Base-by-base conservation (phyloP, 2,888 invertebrate species). In the Sialis fuliginosa region DNA sequence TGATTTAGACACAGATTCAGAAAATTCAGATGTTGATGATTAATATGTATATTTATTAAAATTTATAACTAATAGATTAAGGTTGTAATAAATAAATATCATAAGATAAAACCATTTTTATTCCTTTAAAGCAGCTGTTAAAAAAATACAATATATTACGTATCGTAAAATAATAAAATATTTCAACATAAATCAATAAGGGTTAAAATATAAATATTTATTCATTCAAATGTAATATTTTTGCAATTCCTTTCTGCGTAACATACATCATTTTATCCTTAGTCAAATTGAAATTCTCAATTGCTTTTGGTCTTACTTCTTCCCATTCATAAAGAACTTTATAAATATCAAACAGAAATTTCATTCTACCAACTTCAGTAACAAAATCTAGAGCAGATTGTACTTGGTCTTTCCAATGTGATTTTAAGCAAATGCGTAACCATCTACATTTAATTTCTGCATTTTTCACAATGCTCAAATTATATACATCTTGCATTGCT, bases 271-370 rank as follows among this genome's bases (percentile, higher is more conserved):
- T 88, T 58, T 75, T 70, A 42, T 72, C 64, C 57, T 77, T 76
- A 52, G 85, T 75, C 40, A 70, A 64, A 40, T 76, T 61, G 66
- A 83, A 92, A 56, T 81, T 85, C 32, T 78, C 71, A 42, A 90
- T 71, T 0, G 90, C 81, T 51, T 58, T 62, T 2, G 71, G 65
- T 50, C 83, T 72, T 0, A 78, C 74, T 22, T 73, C 75, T 50
- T 82, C 78, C 92, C 91, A 92, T 1, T 68, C 71, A 54, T 80
- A 85, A 48, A 92, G 68, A 59, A 88, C 89, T 50, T 86, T 77
- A 65, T 90, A 93, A 43, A 95, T 70, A 3, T 93, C 91, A 33
- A 89, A 72, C 2, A 87, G 81, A 65, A 79, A 95, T 63, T 95
- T 95, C 86, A 93, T 87, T 47, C 95, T 75, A 34, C 93, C 93